phyloP scores from a whole-genome alignment of 2,113 vertebrate species.

The Anarhynchus alexandrinus region DNA sequence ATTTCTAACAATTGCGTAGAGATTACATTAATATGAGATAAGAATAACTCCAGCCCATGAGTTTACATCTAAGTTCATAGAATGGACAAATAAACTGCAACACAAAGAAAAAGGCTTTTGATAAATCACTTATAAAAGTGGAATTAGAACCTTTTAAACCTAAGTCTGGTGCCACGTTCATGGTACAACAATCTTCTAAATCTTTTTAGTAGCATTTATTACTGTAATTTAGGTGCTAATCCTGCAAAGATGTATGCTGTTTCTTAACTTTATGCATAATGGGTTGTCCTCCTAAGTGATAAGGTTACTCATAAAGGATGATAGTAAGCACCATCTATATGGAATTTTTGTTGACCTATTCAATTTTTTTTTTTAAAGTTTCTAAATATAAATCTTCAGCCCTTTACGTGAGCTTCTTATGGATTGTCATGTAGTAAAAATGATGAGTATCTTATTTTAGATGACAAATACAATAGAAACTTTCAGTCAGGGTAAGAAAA shows the following conservation, averaged over 20 bases:
- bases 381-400: neutral
- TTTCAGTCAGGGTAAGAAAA: neutral
- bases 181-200: neutral
- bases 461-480: neutral
- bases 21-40: neutral
- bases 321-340: neutral
- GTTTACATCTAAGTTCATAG: neutral
- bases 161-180: neutral
- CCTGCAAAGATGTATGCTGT: neutral
- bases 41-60: neutral
- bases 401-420: neutral
- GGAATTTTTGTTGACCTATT: neutral
- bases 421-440: neutral
- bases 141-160: neutral
- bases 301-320: neutral
- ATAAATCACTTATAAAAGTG: neutral
- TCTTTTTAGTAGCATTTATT: neutral
- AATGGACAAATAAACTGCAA: neutral
- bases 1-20: neutral
- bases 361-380: neutral
- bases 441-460: neutral
- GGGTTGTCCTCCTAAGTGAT: neutral
- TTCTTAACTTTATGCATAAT: neutral
- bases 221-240: neutral
- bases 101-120: neutral